Evolutionary conservation across 2,113 vertebrate genomes (phyloP).

Genomic region (Choloepus hoffmanni): DNA sequence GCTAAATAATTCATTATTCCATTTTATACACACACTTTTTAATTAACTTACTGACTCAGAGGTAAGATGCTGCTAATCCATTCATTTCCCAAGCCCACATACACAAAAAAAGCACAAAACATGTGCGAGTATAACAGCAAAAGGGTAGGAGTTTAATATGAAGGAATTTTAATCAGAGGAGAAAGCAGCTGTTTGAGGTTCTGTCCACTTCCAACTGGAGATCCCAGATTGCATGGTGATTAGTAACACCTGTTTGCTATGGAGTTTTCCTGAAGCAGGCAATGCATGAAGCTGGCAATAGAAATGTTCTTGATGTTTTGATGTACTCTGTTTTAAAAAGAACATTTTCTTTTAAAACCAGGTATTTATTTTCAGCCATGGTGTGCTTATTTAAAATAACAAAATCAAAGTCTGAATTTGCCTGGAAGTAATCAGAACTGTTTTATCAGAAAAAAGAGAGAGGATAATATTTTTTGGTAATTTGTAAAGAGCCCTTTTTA

Average conservation of each 20-base stretch:
- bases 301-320: conserved; percentile 42
- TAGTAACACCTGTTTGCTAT: conserved; percentile 83
- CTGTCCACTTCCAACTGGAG: conserved; percentile 67
- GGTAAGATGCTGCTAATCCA: conserved; percentile 83
- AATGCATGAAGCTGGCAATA: conserved; percentile 22
- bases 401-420: neutral
- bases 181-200: conserved; percentile 77
- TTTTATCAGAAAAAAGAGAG: conserved; percentile 17
- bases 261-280: conserved; percentile 70
- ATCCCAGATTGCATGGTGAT: conserved; percentile 76
- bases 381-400: conserved; percentile 30
- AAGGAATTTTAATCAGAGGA: conserved; percentile 83
- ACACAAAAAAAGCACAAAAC: conserved; percentile 72
- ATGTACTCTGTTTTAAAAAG: conserved; percentile 38
- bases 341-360: conserved; percentile 52
- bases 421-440: neutral
- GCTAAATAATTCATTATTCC: conserved; percentile 88
- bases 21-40: conserved; percentile 86
- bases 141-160: conserved; percentile 79
- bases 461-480: conserved; percentile 2
- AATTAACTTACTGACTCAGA: conserved; percentile 87
- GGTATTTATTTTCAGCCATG: conserved; percentile 56
- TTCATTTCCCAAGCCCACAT: conserved; percentile 83
- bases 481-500: conserved; percentile 60
- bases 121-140: conserved; percentile 72